Evolutionary conservation across 2,888 invertebrate genomes (phyloP), one percentile per base, ranked within the genome.

Genomic region (Aricia artaxerxes): DNA sequence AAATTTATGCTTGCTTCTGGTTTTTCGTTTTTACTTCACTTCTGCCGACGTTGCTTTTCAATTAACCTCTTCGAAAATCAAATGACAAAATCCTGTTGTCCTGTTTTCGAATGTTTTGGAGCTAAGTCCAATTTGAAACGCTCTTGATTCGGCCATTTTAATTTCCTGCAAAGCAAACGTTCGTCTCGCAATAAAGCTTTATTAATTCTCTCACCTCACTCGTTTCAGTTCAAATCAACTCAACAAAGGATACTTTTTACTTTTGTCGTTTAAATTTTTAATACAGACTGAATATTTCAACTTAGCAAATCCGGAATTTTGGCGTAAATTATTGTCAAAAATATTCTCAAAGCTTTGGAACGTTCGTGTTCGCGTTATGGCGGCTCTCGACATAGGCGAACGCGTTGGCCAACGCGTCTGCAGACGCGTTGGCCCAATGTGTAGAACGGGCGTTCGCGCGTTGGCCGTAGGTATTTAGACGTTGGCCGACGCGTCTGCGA

Each of bases 151-250:
- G 64, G 64, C 31, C 35, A 35, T 69, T 69, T 64, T 69, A 31
- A 69, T 69, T 69, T 69, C 31, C 64, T 69, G 11, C 35, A 35
- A 69, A 69, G 64, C 64, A 69, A 69, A 69, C 31, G 31, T 31
- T 35, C 1, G 3, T 13, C 31, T 64, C 31, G 35, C 35, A 64
- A 64, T 64, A 35, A 64, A 64, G 64, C 64, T 64, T 4, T 69
- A 69, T 69, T 35, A 35, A 69, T 69, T 35, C 13, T 35, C 24
- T 7, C 13, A 69, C 64, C 64, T 31, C 2, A 61, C 24, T 61
- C 9, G 35, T 11, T 69, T 31, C 64, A 69, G 9, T 69, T 69
- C 64, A 69, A 69, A 69, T 69, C 64, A 69, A 69, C 31, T 35
- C 31, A 31, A 69, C 24, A 69, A 69, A 11, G 31, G 31, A 24